Conservation (phyloP, 2,113 vertebrate genomes). For the Prionailurus bengalensis region DNA sequence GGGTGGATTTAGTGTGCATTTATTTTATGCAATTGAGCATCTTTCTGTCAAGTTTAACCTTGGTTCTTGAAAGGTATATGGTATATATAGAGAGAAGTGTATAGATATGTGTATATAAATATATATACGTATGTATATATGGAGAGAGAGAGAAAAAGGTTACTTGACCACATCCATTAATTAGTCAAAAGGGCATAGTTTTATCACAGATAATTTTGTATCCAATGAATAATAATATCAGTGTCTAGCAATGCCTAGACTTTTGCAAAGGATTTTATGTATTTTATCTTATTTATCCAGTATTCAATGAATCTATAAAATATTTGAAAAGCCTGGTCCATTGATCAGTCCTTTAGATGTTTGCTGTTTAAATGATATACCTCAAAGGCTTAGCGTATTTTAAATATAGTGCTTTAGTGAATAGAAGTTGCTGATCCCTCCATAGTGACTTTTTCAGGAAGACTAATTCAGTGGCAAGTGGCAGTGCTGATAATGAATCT, state of each 20-base stretch:
- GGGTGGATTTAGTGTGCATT: constrained; percentile 45
- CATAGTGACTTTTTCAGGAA: background rate
- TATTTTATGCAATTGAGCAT: constrained; percentile 20
- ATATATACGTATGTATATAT: background rate
- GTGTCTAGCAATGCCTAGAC: background rate
- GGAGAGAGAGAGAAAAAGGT: background rate
- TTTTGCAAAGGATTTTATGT: constrained; percentile 44
- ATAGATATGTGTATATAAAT: background rate
- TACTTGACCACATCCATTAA: background rate
- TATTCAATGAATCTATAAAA: constrained; percentile 46
- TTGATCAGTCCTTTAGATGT: constrained; percentile 52
- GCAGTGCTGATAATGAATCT: background rate
- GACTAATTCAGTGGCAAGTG: background rate
- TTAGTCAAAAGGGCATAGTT: background rate
- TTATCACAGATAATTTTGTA: constrained; percentile 44
- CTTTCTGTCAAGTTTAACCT: constrained; percentile 50
- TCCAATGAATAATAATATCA: background rate
- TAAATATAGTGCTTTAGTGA: constrained; percentile 11
- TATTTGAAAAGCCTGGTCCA: constrained; percentile 23
- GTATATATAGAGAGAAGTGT: background rate
- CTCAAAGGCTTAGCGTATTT: background rate
- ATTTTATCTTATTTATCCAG: constrained; percentile 49
- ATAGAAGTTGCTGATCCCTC: constrained; percentile 4
- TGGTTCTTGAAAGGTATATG: background rate
- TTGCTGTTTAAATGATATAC: constrained; percentile 52